A percentile compares a stretch with the other conserved stretches of the same genome.
These are phyloP conservation scores for Sinohyriopsis cumingii DNA, from an alignment of 2,888 invertebrate genomes.

Conservation along the genomic window DNA sequence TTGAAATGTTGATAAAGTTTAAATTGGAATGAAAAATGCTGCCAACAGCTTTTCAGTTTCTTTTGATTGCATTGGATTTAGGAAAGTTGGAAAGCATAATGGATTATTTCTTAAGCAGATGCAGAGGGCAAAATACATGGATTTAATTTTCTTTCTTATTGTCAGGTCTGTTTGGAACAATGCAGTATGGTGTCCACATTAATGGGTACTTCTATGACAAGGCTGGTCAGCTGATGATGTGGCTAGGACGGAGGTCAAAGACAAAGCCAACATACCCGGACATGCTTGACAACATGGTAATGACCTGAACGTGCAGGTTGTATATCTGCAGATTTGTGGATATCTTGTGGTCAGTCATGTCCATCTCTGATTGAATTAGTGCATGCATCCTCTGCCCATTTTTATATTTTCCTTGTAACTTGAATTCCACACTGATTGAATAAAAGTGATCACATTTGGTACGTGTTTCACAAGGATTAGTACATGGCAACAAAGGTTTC, in stretches of 20 bases:
- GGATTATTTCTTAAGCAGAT: constrained; percentile 67
- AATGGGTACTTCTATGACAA: constrained; percentile 93
- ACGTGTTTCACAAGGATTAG: no score
- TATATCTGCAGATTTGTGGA: no score
- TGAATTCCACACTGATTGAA: no score
- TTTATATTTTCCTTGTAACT: no score
- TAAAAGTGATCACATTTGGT: no score
- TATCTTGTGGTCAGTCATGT: background rate
- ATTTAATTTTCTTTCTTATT: constrained; percentile 11
- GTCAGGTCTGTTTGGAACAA: constrained; percentile 87
- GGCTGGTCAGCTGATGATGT: constrained; percentile 88
- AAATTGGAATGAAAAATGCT: no score
- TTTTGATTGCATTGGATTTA: no score
- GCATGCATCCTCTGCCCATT: no score
- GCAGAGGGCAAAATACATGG: background rate
- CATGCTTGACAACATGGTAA: constrained; percentile 93
- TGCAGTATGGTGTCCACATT: constrained; percentile 95
- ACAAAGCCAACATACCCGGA: constrained; percentile 97
- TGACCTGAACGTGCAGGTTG: constrained; percentile 3
- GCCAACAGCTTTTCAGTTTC: no score
- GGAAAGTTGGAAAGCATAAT: no score
- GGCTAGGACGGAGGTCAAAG: constrained; percentile 92
- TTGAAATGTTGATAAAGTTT: no score
- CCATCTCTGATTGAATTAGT: background rate
- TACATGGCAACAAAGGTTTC: no score